phyloP scores from a whole-genome alignment of 1,140 invertebrate species.

The Psilanteris sp. region DNA sequence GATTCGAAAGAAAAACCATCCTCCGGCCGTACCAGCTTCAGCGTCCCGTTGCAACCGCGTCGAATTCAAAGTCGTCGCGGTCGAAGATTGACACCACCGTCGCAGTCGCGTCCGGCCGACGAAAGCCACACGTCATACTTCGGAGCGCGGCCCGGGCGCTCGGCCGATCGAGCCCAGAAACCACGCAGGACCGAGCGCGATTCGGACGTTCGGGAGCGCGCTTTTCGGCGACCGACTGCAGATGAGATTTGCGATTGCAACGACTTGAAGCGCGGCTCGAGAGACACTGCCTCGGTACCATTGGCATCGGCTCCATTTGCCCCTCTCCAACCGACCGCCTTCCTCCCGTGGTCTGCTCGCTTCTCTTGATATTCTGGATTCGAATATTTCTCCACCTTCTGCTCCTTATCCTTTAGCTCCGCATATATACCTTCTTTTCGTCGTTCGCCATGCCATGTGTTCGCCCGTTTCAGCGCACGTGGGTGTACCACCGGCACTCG shows the following conservation, averaged over 20 bases:
- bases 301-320: constrained; percentile 73
- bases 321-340: constrained; percentile 49
- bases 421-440: constrained; percentile 59
- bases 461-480: constrained; percentile 68
- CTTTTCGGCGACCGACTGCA: constrained; percentile 17
- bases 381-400: constrained; percentile 62
- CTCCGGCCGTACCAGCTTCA: too few relatives aligned
- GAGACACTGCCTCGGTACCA: constrained; percentile 77
- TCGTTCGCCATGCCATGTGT: constrained; percentile 62
- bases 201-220: too few relatives aligned
- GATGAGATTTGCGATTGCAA: constrained; percentile 61
- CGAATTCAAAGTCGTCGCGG: too few relatives aligned
- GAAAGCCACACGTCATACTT: too few relatives aligned
- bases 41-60: too few relatives aligned
- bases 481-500: constrained; percentile 66
- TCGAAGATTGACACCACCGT: too few relatives aligned
- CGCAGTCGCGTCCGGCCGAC: too few relatives aligned
- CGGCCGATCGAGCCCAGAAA: too few relatives aligned
- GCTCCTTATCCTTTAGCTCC: constrained; percentile 54
- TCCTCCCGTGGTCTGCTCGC: constrained; percentile 54
- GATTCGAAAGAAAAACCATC: too few relatives aligned
- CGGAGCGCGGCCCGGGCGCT: too few relatives aligned
- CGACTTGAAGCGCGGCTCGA: constrained; percentile 72
- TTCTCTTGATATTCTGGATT: constrained; percentile 62
- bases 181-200: too few relatives aligned